Conservation (phyloP, 2,888 invertebrate species). For the Cosmorhoe ocellata region DNA sequence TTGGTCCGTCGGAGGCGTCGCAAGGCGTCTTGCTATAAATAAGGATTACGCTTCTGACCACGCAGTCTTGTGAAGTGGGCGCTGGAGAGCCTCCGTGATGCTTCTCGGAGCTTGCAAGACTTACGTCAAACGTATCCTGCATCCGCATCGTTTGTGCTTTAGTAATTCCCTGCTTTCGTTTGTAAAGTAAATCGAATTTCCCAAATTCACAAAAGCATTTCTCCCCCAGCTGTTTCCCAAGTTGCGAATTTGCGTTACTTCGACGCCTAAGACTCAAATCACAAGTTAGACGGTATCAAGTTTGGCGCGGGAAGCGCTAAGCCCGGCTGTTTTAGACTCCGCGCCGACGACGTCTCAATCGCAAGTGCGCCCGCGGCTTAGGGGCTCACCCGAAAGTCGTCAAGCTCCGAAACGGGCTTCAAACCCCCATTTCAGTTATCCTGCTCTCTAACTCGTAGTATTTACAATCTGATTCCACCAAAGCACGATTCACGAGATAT, state of each 20-base stretch:
- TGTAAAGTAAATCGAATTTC: conserved; percentile 48
- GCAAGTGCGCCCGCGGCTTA: conserved; percentile 71
- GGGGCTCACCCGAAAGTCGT: conserved; percentile 55
- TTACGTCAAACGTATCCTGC: conserved; percentile 58
- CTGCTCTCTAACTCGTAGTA: conserved; percentile 53
- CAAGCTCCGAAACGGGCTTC: conserved; percentile 67
- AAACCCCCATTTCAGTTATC: conserved; percentile 70
- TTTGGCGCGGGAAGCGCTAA: conserved; percentile 71
- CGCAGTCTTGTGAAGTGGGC: conserved; percentile 72
- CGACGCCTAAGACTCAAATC: conserved; percentile 73
- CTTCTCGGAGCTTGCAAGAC: conserved; percentile 49
- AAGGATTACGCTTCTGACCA: conserved; percentile 78
- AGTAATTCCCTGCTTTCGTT: conserved; percentile 37
- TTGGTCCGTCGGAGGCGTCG: conserved; percentile 73
- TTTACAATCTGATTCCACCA: conserved; percentile 48
- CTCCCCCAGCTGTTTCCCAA: conserved; percentile 42
- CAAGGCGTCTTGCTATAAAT: conserved; percentile 80
- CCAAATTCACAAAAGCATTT: conserved; percentile 45
- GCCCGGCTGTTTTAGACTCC: conserved; percentile 67
- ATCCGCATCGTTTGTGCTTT: conserved; percentile 56
- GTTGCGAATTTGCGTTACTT: conserved; percentile 77
- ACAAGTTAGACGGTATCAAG: conserved; percentile 75
- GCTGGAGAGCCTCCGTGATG: conserved; percentile 57
- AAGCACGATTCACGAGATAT: conserved; percentile 19
- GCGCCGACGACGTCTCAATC: conserved; percentile 65